Evolutionary conservation across 2,113 vertebrate species (phyloP).

Genomic region (Talpa occidentalis): DNA sequence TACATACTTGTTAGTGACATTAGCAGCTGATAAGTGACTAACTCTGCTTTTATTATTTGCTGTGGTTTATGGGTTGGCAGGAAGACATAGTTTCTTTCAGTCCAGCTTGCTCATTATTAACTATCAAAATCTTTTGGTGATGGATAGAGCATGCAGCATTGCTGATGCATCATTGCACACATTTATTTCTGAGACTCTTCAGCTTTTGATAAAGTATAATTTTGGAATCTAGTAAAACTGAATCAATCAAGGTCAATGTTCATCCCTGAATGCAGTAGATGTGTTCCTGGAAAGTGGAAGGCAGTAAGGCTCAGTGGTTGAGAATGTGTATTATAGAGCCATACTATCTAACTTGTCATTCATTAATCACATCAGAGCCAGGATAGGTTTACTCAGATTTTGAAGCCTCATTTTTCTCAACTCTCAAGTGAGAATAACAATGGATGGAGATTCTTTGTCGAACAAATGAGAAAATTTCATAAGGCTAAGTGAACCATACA

Average conservation of each 20-base stretch:
- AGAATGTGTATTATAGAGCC: neutral
- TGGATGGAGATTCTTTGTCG: neutral
- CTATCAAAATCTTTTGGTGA: neutral
- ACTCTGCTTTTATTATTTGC: neutral
- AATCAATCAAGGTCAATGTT: neutral
- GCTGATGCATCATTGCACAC: neutral
- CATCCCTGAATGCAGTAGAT: neutral
- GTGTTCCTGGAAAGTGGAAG: neutral
- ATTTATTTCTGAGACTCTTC: neutral
- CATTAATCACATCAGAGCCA: neutral
- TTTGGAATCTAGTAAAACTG: neutral
- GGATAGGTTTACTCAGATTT: neutral
- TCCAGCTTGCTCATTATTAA: neutral
- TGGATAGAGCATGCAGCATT: neutral
- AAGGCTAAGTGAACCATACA: neutral
- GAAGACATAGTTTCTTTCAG: neutral
- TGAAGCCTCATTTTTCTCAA: neutral
- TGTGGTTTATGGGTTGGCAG: neutral
- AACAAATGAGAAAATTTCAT: neutral
- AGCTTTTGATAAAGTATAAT: conserved; percentile 12
- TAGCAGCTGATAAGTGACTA: neutral
- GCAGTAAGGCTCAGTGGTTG: neutral
- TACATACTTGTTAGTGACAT: neutral
- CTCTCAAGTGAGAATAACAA: neutral
- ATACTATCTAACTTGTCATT: neutral